phyloP scores from a whole-genome alignment of 2,888 invertebrate genomes.

The Spilosoma lubricipeda region DNA sequence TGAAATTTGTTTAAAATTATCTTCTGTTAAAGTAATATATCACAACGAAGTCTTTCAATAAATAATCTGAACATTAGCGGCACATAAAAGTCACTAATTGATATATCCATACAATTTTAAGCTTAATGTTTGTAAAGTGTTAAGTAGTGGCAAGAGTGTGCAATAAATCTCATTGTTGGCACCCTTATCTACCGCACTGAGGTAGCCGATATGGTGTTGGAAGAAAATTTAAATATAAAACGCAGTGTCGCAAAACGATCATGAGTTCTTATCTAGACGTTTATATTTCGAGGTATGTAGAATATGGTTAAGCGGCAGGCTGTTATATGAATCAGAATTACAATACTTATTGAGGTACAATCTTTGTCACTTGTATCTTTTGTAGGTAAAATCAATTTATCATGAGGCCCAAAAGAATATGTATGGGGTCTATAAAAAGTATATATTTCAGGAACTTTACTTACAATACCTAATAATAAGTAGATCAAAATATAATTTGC shows the following conservation, averaged over 20 bases:
- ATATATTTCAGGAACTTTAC: neutral
- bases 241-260: constrained; percentile 37
- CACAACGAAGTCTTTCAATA: constrained; percentile 23
- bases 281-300: constrained; percentile 43
- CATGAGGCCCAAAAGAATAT: neutral
- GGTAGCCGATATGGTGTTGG: constrained; percentile 79
- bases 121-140: constrained; percentile 70
- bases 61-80: constrained; percentile 62
- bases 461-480: neutral
- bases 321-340: neutral
- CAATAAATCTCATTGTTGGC: constrained; percentile 82
- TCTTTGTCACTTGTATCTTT: neutral
- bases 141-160: constrained; percentile 69
- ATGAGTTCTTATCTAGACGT: constrained; percentile 36
- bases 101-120: constrained; percentile 67
- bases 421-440: neutral
- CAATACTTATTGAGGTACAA: neutral
- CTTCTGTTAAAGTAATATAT: constrained; percentile 14
- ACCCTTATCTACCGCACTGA: constrained; percentile 74
- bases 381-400: neutral
- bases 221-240: constrained; percentile 80
- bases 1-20: neutral
- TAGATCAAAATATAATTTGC: no score
- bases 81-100: constrained; percentile 74
- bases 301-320: constrained; percentile 14